A percentile compares a stretch with the other conserved stretches of the same genome.
phyloP scores from a whole-genome alignment of 2,113 vertebrate genomes.

The Takifugu bimaculatus region DNA sequence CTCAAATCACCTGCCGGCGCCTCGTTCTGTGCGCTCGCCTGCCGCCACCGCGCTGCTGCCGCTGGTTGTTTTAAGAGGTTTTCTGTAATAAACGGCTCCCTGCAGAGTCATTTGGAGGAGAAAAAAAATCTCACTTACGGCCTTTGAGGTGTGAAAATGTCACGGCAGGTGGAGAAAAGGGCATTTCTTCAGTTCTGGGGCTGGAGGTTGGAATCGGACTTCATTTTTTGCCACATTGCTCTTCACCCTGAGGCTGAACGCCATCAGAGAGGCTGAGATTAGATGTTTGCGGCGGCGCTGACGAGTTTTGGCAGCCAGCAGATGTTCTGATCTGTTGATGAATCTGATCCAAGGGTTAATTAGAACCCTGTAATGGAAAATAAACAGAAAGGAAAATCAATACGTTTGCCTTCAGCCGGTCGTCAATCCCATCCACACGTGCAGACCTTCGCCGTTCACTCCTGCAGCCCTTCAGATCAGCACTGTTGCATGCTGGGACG shows the following conservation, averaged over 20 bases:
- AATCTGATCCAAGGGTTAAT: slow-evolving; percentile 1
- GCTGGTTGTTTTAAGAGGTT: slow-evolving; percentile 37
- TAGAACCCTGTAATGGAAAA: neutral
- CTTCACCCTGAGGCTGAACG: neutral
- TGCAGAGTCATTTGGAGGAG: slow-evolving; percentile 3
- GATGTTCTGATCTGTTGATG: too few relatives aligned
- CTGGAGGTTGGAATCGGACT: too few relatives aligned
- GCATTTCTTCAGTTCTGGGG: too few relatives aligned
- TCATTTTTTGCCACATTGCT: too few relatives aligned
- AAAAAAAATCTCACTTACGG: slow-evolving; percentile 8
- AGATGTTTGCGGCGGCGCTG: too few relatives aligned
- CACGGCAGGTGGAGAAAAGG: too few relatives aligned
- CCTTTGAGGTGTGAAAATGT: slow-evolving; percentile 28
- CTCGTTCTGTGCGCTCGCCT: neutral
- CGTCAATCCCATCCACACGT: slow-evolving; percentile 14
- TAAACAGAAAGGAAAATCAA: slow-evolving; percentile 2
- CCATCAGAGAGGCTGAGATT: too few relatives aligned
- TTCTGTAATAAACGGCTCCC: slow-evolving; percentile 37
- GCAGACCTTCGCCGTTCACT: neutral
- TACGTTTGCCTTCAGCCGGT: slow-evolving; percentile 19
- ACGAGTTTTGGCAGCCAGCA: too few relatives aligned
- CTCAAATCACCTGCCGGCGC: too few relatives aligned
- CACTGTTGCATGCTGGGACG: too few relatives aligned
- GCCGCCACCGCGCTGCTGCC: neutral
- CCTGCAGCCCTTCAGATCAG: too few relatives aligned